Percentiles rank a stretch among this genome's conserved stretches.
phyloP scores from a whole-genome alignment of 2,113 vertebrate genomes.

The Hymenochirus boettgeri region DNA sequence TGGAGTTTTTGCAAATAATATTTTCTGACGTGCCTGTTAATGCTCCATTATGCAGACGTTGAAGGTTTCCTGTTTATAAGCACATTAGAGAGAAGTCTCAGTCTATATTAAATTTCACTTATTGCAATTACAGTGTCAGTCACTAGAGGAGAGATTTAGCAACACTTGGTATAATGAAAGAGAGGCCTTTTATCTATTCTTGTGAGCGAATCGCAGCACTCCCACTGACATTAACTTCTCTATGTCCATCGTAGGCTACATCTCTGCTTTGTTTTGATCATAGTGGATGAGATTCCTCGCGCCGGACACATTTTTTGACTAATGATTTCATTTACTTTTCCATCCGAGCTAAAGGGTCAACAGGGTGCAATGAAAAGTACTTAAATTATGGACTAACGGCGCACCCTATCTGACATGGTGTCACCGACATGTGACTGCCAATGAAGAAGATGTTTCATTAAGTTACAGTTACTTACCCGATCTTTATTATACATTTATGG shows the following conservation, averaged over 20 bases:
- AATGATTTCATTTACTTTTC: slow-evolving; percentile 29
- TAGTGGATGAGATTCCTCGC: neutral
- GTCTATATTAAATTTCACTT: slow-evolving; percentile 15
- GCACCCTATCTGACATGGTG: slow-evolving; percentile 1
- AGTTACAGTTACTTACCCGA: neutral
- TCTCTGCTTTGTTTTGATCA: neutral
- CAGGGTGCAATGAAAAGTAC: slow-evolving; percentile 12
- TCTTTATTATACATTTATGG: slow-evolving; percentile 9
- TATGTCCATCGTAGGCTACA: neutral
- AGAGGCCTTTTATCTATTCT: slow-evolving; percentile 17
- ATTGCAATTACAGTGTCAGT: slow-evolving; percentile 35
- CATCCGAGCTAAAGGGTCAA: slow-evolving; percentile 13
- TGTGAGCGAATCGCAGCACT: slow-evolving; percentile 4
- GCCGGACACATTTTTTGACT: slow-evolving; percentile 7
- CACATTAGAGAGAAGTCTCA: slow-evolving; percentile 7
- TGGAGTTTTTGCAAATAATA: no score
- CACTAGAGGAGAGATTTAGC: slow-evolving; percentile 3
- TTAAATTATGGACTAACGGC: slow-evolving; percentile 8
- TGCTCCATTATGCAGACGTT: slow-evolving; percentile 3
- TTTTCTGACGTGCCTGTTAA: neutral
- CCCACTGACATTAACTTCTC: slow-evolving; percentile 17
- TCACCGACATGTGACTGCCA: neutral
- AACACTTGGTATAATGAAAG: slow-evolving; percentile 2
- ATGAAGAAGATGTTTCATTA: slow-evolving; percentile 29
- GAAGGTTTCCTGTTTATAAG: slow-evolving; percentile 8